Evolutionary conservation across 2,113 vertebrate genomes (phyloP).

Genomic region (Calypte anna): DNA sequence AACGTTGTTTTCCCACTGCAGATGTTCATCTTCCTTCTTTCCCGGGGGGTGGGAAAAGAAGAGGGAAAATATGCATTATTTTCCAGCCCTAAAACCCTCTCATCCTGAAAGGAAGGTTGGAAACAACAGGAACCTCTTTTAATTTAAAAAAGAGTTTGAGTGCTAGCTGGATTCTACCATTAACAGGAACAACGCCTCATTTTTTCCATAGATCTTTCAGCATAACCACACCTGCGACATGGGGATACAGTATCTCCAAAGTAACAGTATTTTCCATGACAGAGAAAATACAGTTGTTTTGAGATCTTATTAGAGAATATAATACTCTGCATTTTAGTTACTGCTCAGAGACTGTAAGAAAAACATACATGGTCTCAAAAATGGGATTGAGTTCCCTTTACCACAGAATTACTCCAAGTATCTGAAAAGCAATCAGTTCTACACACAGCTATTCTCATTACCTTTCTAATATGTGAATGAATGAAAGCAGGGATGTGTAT

Average conservation of each 20-base stretch:
- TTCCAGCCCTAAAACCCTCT: background rate
- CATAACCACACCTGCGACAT: background rate
- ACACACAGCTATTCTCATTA: background rate
- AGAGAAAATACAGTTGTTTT: background rate
- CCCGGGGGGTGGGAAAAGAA: background rate
- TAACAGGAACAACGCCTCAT: background rate
- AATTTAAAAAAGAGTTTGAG: background rate
- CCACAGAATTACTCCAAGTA: background rate
- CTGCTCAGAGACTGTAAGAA: background rate
- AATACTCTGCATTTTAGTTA: background rate
- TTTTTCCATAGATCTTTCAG: background rate
- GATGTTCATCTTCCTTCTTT: background rate
- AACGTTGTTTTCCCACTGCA: background rate
- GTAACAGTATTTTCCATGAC: background rate
- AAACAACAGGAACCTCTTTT: background rate
- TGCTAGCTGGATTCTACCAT: background rate
- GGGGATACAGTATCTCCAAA: background rate
- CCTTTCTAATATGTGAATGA: background rate
- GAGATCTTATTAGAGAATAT: background rate
- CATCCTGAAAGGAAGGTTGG: background rate
- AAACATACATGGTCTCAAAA: background rate
- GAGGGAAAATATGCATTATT: background rate
- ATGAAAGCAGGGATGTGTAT: background rate
- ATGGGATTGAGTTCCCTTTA: background rate
- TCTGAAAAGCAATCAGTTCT: background rate